Percentiles rank a stretch among this genome's conserved stretches.
These are phyloP conservation scores for Montifringilla adamsi DNA, from an alignment of 2,113 vertebrate genomes.

Conservation along the genomic window DNA sequence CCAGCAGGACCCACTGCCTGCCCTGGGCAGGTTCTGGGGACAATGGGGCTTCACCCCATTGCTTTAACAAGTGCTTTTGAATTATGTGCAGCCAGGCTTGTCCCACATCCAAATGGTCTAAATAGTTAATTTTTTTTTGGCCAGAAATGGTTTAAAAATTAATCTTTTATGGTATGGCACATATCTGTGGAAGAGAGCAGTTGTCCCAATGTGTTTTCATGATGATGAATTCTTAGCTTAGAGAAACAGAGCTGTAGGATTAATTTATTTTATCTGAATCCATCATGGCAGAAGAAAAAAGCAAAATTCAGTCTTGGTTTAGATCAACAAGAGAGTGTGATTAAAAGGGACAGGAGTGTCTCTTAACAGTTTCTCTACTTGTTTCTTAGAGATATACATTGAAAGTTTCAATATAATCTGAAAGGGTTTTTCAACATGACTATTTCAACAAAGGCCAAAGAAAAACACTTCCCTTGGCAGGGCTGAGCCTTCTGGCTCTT, in stretches of 20 bases:
- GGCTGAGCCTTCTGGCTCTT: not conserved
- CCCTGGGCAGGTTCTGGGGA: accelerated
- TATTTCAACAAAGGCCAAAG: not conserved
- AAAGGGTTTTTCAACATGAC: not conserved
- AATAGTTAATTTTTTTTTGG: not conserved
- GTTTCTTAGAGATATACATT: not conserved
- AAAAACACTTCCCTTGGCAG: not conserved
- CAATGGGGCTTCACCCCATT: not conserved
- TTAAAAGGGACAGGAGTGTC: not conserved
- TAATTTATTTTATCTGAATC: not conserved
- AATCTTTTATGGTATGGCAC: not conserved
- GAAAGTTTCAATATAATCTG: not conserved
- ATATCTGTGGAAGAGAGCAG: not conserved
- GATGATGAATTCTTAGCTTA: not conserved
- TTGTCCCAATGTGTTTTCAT: not conserved
- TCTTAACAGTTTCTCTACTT: not conserved
- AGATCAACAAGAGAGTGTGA: not conserved
- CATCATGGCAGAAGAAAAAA: not conserved
- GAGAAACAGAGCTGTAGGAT: not conserved
- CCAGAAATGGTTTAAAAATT: not conserved
- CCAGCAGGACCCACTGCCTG: accelerated
- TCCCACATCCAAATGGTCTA: not conserved
- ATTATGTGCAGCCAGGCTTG: not conserved
- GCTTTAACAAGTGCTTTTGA: not conserved
- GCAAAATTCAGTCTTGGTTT: not conserved